phyloP scores from a whole-genome alignment of 2,797 vertebrate genomes.

The Oreortyx pictus region DNA sequence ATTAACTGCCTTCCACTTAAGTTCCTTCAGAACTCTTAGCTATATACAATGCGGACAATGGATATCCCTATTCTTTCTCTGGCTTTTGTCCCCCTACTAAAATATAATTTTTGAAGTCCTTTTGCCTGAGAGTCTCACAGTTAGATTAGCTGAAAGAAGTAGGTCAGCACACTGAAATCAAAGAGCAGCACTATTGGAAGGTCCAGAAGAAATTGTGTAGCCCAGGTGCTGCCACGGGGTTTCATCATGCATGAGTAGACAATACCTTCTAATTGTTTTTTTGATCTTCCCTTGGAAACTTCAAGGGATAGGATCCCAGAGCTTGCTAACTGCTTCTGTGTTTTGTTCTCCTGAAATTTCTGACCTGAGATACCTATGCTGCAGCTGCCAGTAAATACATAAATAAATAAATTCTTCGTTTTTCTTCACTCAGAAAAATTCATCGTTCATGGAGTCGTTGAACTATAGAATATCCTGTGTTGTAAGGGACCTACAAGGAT shows the following conservation, averaged over 20 bases:
- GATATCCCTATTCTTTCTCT: not conserved
- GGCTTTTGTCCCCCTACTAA: not conserved
- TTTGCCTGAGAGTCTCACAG: conserved; percentile 8
- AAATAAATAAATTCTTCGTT: not conserved
- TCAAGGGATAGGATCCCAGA: not conserved
- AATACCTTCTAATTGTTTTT: not conserved
- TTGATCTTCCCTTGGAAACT: not conserved
- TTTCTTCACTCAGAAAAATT: not conserved
- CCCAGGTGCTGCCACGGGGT: not conserved
- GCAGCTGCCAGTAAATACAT: not conserved
- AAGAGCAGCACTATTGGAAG: not conserved
- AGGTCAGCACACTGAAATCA: conserved; percentile 32
- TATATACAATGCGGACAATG: not conserved
- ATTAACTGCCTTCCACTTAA: not conserved
- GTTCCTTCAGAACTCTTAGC: conserved; percentile 16
- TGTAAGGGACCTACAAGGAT: not conserved
- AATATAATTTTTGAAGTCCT: not conserved
- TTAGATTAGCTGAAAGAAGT: conserved; percentile 24
- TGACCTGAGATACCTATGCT: not conserved
- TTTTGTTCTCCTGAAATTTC: not conserved
- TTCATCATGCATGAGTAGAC: not conserved
- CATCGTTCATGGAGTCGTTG: not conserved
- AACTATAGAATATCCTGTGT: not conserved
- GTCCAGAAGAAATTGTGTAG: not conserved
- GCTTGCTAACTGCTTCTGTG: not conserved